phyloP scores from a whole-genome alignment of 2,797 vertebrate species.

The Xiphophorus birchmanni region DNA sequence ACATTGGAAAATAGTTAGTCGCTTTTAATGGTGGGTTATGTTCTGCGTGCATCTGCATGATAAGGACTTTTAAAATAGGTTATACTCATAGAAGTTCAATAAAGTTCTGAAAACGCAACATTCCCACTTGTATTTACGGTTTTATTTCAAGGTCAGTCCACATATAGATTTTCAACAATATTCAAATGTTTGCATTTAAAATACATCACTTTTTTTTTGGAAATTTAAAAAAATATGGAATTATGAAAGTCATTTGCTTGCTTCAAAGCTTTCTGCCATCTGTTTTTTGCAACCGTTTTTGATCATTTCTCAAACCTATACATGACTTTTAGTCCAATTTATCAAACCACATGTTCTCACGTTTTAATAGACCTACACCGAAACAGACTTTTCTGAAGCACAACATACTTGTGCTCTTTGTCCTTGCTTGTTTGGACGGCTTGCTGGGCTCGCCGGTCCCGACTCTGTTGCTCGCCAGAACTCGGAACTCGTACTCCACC shows the following conservation, averaged over 20 bases:
- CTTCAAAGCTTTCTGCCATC: neutral
- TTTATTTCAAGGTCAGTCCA: neutral
- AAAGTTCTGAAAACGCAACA: neutral
- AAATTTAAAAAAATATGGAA: neutral
- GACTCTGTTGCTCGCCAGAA: slow-evolving; percentile 91
- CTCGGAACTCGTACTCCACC: slow-evolving; percentile 98
- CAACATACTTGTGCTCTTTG: slow-evolving; percentile 92
- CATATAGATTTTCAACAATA: neutral
- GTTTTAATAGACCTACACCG: neutral
- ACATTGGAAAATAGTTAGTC: neutral
- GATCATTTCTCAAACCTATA: neutral
- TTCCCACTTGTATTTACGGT: neutral
- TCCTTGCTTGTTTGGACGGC: slow-evolving; percentile 91
- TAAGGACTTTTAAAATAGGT: neutral
- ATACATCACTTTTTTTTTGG: neutral
- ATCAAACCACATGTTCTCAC: neutral
- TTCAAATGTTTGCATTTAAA: neutral
- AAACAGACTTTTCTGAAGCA: slow-evolving; percentile 5
- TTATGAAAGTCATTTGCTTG: too few species aligned
- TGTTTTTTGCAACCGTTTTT: neutral
- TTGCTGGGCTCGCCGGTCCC: slow-evolving; percentile 96
- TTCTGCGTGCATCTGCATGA: neutral
- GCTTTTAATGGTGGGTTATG: neutral
- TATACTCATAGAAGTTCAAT: neutral
- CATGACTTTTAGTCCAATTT: neutral